Conservation (phyloP, 2,113 vertebrate genomes). For the Solea senegalensis region DNA sequence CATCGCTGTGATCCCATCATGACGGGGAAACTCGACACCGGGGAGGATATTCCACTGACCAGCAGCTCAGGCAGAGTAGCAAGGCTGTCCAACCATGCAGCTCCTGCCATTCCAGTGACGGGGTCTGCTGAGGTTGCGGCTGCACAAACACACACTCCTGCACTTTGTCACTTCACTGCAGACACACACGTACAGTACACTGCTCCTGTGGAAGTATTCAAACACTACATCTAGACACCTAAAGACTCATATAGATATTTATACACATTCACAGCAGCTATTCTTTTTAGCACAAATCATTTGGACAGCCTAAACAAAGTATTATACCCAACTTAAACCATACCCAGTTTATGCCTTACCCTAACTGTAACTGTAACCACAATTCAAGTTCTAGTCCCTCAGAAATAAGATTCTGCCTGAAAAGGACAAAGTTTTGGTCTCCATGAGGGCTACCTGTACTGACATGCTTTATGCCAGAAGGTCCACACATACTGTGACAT, state of each 20-base stretch:
- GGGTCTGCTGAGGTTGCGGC: conserved; percentile 26
- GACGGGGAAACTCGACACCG: conserved; percentile 70
- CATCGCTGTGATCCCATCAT: conserved; percentile 63
- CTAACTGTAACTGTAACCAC: too few relatives aligned
- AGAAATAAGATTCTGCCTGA: too few relatives aligned
- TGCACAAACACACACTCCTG: conserved; percentile 20
- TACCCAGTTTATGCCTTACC: too few relatives aligned
- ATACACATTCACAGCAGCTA: not conserved
- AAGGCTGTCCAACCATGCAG: conserved; percentile 45
- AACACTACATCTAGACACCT: not conserved
- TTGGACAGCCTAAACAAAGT: too few relatives aligned
- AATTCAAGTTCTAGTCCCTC: too few relatives aligned
- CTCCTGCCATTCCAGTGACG: conserved; percentile 44
- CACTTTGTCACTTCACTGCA: conserved; percentile 10
- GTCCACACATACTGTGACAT: too few relatives aligned
- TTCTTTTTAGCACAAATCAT: too few relatives aligned
- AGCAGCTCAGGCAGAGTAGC: conserved; percentile 53
- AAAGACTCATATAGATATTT: not conserved
- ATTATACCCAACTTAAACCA: too few relatives aligned
- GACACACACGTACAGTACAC: not conserved
- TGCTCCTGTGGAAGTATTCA: not conserved
- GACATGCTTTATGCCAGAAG: too few relatives aligned
- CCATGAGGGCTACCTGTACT: too few relatives aligned
- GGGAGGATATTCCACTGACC: conserved; percentile 70
- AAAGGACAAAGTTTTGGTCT: too few relatives aligned